These are phyloP conservation scores for Polyodon spathula DNA, from an alignment of 2,113 vertebrate species.

Conservation along the genomic window DNA sequence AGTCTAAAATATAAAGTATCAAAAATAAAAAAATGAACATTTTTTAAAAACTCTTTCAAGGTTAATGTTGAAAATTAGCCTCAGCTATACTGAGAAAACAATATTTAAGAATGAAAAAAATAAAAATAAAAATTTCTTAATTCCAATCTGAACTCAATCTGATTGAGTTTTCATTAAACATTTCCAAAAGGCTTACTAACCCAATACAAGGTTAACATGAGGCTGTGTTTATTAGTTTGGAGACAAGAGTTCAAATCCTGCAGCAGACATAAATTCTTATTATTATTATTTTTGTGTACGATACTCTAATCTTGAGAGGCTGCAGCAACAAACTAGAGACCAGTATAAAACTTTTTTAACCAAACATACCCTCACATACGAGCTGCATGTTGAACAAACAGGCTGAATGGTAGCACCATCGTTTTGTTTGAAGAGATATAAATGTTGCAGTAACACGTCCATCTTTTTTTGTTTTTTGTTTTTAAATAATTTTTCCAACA, in stretches of 20 bases:
- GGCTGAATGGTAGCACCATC: conserved; percentile 93
- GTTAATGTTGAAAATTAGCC: conserved; percentile 71
- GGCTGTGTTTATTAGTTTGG: conserved; percentile 67
- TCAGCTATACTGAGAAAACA: conserved; percentile 83
- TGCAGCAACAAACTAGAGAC: conserved; percentile 61
- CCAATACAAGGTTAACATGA: conserved; percentile 58
- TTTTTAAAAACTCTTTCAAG: conserved; percentile 62
- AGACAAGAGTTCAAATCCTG: conserved; percentile 79
- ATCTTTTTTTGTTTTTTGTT: conserved; percentile 64
- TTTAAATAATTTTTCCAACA: conserved; percentile 68
- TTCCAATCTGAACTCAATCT: conserved; percentile 61
- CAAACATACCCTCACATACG: conserved; percentile 73
- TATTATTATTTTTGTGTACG: no score
- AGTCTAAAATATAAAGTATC: conserved; percentile 44
- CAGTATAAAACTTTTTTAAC: conserved; percentile 57
- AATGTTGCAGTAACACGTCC: conserved; percentile 86
- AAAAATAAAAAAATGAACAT: conserved; percentile 42
- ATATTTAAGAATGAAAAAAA: conserved; percentile 54
- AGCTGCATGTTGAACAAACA: conserved; percentile 85
- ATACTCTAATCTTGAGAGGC: conserved; percentile 60
- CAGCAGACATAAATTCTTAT: conserved; percentile 46
- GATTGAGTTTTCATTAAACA: conserved; percentile 51
- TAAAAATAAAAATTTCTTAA: conserved; percentile 52
- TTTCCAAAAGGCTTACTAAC: conserved; percentile 56
- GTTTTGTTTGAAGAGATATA: conserved; percentile 69